Conservation (phyloP, 1,140 invertebrate genomes). For the Caenorhabditis inopinata region DNA sequence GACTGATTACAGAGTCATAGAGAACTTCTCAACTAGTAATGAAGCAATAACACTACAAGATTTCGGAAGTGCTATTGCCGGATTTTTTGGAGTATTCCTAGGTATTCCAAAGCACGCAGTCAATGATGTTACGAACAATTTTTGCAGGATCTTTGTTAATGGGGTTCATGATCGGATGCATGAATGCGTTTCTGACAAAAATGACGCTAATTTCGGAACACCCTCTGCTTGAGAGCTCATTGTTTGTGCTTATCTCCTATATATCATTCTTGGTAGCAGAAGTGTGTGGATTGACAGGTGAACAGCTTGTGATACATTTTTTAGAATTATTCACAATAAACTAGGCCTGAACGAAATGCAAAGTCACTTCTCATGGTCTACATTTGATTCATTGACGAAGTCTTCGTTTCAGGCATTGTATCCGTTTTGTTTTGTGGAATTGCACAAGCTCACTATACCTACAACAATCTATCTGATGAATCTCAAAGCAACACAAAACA, state of each 20-base stretch:
- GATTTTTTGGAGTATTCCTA: slow-evolving; percentile 74
- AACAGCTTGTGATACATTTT: neutral
- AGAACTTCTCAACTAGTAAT: slow-evolving; percentile 12
- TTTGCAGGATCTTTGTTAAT: slow-evolving; percentile 53
- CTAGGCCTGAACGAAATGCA: too few species aligned
- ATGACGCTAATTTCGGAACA: slow-evolving; percentile 90
- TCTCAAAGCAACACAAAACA: slow-evolving; percentile 85
- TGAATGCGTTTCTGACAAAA: slow-evolving; percentile 77
- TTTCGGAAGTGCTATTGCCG: slow-evolving; percentile 10
- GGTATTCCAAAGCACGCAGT: neutral
- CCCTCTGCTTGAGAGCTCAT: slow-evolving; percentile 82
- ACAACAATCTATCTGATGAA: slow-evolving; percentile 86
- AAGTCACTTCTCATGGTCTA: too few species aligned
- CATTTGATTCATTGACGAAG: too few species aligned
- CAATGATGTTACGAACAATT: neutral
- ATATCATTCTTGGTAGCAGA: slow-evolving; percentile 94
- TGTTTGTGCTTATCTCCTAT: slow-evolving; percentile 97
- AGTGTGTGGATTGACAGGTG: slow-evolving; percentile 88
- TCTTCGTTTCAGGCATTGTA: slow-evolving; percentile 77
- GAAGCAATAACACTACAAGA: slow-evolving; percentile 12
- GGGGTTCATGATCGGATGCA: slow-evolving; percentile 67
- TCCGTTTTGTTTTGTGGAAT: slow-evolving; percentile 97
- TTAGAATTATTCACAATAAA: too few species aligned
- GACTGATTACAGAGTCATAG: neutral
- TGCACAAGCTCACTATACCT: slow-evolving; percentile 98